Evolutionary conservation across 2,888 invertebrate genomes (phyloP).

Genomic region (Morinoia aosen): DNA sequence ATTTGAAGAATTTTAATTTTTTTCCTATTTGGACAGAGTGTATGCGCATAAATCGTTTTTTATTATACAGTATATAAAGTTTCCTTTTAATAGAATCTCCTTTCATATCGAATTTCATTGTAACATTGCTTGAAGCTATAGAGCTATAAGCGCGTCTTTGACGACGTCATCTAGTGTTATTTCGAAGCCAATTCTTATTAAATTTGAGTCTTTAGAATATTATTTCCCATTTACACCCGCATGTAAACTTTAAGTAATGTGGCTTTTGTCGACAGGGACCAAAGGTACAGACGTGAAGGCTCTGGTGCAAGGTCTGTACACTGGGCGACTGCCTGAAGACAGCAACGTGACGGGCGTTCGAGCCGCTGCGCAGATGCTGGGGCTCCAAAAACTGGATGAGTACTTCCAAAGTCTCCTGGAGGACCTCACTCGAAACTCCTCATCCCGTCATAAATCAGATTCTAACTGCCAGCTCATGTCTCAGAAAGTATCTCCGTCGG

Average conservation of each 20-base stretch:
- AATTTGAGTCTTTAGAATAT: not conserved
- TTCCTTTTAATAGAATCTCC: not conserved
- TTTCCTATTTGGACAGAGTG: not conserved
- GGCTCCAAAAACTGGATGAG: conserved; percentile 15
- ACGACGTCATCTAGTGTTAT: not conserved
- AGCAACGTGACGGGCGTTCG: conserved; percentile 34
- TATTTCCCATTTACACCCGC: not conserved
- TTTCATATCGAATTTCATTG: not conserved
- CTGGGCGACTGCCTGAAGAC: conserved; percentile 54
- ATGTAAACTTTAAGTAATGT: not conserved
- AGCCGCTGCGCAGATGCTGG: conserved; percentile 38
- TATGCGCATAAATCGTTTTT: not conserved
- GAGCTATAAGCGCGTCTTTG: not conserved
- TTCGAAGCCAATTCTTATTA: not conserved
- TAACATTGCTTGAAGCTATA: not conserved
- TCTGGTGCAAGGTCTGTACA: conserved; percentile 63
- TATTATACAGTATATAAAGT: not conserved
- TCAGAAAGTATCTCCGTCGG: not conserved
- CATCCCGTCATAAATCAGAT: conserved; percentile 27
- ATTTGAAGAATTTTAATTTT: not conserved
- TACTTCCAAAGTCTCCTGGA: conserved; percentile 43
- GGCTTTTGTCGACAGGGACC: conserved; percentile 56
- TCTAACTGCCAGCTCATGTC: not conserved
- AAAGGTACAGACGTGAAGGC: conserved; percentile 59
- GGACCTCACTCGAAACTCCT: conserved; percentile 39